Conservation (phyloP, 2,888 invertebrate species). For the Tinea trinotella region DNA sequence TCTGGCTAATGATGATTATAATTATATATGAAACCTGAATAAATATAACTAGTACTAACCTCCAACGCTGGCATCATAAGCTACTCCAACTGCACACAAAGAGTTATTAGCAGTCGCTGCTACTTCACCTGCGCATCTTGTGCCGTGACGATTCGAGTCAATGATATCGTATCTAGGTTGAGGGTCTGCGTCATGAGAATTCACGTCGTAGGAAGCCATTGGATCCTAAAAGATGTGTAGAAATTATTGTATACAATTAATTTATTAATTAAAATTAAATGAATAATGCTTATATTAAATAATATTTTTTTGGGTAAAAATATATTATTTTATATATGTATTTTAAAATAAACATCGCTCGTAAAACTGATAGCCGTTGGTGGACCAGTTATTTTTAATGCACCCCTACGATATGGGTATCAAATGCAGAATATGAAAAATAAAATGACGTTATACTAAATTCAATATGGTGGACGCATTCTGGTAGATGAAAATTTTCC, state of each 20-base stretch:
- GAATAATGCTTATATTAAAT: too few species aligned
- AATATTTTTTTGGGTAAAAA: too few species aligned
- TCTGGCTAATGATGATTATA: background rate
- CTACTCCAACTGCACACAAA: conserved; percentile 96
- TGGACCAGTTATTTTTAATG: too few species aligned
- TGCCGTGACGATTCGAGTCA: conserved; percentile 96
- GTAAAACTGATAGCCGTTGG: too few species aligned
- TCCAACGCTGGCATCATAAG: conserved; percentile 95
- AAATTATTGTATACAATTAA: conserved; percentile 12
- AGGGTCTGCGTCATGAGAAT: conserved; percentile 95
- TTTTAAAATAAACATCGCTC: too few species aligned
- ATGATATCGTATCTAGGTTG: conserved; percentile 97
- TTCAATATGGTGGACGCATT: too few species aligned
- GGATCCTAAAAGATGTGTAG: conserved; percentile 81
- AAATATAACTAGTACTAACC: conserved; percentile 57
- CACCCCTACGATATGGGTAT: too few species aligned
- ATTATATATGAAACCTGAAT: background rate
- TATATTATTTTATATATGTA: too few species aligned
- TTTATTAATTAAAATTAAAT: too few species aligned
- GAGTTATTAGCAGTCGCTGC: conserved; percentile 97
- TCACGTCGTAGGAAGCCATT: conserved; percentile 96
- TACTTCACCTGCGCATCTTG: conserved; percentile 97
- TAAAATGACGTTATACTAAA: too few species aligned
- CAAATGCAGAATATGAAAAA: too few species aligned
- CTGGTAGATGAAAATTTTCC: too few species aligned